Conservation (phyloP, 2,113 vertebrate genomes). For the Brachionichthys hirsutus region DNA sequence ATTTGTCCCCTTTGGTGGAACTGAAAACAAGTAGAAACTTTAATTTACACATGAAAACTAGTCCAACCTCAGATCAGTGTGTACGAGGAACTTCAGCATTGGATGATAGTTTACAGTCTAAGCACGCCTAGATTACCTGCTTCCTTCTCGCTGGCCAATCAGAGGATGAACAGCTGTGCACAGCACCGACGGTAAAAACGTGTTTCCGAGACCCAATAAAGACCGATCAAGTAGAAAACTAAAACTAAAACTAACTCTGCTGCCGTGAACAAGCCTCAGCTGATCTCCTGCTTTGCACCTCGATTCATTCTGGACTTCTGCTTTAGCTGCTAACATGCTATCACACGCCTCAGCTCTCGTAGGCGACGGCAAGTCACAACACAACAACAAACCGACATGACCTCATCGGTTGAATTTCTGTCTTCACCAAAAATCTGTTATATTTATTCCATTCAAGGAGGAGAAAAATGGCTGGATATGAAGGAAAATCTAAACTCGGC, state of each 20-base stretch:
- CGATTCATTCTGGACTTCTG: constrained; percentile 9
- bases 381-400: constrained; percentile 3
- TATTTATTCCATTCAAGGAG: background rate
- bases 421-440: background rate
- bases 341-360: constrained; percentile 5
- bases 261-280: too few species aligned
- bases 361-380: constrained; percentile 11
- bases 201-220: too few species aligned
- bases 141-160: constrained; percentile 38
- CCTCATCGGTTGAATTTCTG: constrained; percentile 1
- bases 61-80: constrained; percentile 35
- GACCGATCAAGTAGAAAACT: too few species aligned
- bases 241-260: too few species aligned
- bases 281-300: too few species aligned
- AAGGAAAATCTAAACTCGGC: background rate
- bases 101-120: constrained; percentile 49
- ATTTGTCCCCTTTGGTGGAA: too few species aligned
- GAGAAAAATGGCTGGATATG: background rate
- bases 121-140: constrained; percentile 49
- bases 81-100: constrained; percentile 41
- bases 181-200: background rate
- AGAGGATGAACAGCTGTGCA: constrained; percentile 10
- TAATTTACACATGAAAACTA: too few species aligned
- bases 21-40: too few species aligned
- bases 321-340: constrained; percentile 1